Conservation (phyloP, 2,113 vertebrate genomes). For the Platycercus adscitus region DNA sequence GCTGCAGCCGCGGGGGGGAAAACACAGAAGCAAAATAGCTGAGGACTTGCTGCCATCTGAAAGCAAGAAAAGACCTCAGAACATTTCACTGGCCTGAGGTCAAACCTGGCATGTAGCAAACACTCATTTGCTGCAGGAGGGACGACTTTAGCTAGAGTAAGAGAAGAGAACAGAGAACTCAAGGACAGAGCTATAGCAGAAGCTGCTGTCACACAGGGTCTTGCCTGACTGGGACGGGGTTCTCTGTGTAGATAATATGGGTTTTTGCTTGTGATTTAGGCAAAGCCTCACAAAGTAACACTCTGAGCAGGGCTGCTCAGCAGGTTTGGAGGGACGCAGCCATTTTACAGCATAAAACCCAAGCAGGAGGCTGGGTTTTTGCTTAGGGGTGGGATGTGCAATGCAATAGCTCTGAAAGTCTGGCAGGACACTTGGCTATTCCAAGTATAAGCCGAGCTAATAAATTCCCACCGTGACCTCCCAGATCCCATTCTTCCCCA, state of each 20-base stretch:
- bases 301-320: not conserved
- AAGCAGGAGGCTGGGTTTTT: not conserved
- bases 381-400: not conserved
- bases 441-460: not conserved
- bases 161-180: not conserved
- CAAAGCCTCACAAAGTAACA: not conserved
- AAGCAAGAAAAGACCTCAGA: not conserved
- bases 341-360: not conserved
- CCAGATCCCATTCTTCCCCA: not conserved
- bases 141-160: not conserved
- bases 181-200: not conserved
- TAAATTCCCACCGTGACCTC: not conserved
- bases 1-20: not conserved
- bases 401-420: not conserved
- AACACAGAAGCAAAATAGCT: not conserved
- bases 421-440: fast-evolving
- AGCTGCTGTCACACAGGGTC: not conserved
- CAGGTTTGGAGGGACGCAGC: not conserved
- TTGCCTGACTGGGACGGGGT: fast-evolving
- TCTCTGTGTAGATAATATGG: not conserved
- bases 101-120: not conserved
- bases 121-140: not conserved
- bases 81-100: not conserved
- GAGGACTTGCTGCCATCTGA: not conserved
- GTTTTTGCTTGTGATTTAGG: not conserved